Evolutionary conservation across 1,140 invertebrate genomes (phyloP).

Genomic region (Eupeodes corollae): DNA sequence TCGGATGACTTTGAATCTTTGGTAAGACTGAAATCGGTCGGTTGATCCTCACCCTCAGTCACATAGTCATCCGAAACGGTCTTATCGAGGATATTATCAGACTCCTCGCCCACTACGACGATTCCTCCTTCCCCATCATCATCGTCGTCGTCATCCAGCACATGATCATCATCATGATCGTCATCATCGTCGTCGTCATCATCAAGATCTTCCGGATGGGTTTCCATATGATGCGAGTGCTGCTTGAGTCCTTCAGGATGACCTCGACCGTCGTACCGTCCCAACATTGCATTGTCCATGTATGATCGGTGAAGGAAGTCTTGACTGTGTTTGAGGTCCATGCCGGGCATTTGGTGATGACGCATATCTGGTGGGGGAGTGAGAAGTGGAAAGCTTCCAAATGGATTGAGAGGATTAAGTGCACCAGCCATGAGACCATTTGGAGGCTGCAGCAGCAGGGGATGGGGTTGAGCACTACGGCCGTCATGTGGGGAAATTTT

Average conservation of each 20-base stretch:
- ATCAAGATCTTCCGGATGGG: constrained; percentile 34
- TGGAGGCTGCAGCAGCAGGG: constrained; percentile 61
- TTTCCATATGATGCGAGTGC: constrained; percentile 21
- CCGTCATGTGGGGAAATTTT: constrained; percentile 91
- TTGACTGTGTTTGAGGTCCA: constrained; percentile 54
- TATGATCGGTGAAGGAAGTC: constrained; percentile 37
- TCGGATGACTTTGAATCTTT: constrained; percentile 49
- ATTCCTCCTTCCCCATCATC: constrained; percentile 40
- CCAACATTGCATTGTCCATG: constrained; percentile 34
- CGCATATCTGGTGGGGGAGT: constrained; percentile 62
- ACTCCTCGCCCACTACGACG: constrained; percentile 36
- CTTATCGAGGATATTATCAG: constrained; percentile 22
- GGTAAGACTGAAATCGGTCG: constrained; percentile 50
- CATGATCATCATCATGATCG: constrained; percentile 19
- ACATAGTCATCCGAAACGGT: constrained; percentile 16
- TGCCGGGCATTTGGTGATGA: constrained; percentile 48
- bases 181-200: constrained; percentile 33
- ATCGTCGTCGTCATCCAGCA: constrained; percentile 44
- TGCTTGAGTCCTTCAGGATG: constrained; percentile 13
- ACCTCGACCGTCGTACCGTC: constrained; percentile 19
- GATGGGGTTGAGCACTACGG: constrained; percentile 73
- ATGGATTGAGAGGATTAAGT: constrained; percentile 54
- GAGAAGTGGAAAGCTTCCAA: constrained; percentile 62
- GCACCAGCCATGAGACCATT: constrained; percentile 50
- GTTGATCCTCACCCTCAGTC: constrained; percentile 36